Percentiles rank a stretch among this genome's conserved stretches.
Conservation (phyloP, 2,113 vertebrate genomes). For the Paratilapia polleni region DNA sequence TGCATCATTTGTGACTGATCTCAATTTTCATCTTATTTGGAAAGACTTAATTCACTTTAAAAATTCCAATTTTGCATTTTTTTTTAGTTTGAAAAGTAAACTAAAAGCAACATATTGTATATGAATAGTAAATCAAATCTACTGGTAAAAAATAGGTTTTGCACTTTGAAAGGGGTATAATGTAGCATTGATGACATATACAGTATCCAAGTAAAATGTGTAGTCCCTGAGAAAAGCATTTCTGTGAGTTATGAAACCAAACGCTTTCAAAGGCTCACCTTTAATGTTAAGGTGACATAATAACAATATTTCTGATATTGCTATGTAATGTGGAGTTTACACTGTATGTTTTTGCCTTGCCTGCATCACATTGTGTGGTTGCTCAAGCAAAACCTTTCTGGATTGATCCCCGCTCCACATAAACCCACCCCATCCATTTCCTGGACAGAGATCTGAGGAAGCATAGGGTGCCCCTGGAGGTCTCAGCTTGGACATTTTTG, state of each 20-base stretch:
- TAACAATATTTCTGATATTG: background rate
- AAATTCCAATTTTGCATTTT: background rate
- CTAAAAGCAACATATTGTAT: background rate
- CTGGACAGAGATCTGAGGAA: conserved; percentile 78
- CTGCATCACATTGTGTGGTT: conserved; percentile 39
- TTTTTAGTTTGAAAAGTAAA: too few relatives aligned
- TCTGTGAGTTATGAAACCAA: background rate
- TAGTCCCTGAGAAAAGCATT: background rate
- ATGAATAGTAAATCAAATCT: background rate
- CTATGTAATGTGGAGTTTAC: background rate
- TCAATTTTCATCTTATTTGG: background rate
- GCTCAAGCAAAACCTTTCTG: conserved; percentile 20
- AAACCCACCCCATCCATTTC: conserved; percentile 56
- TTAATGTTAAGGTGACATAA: background rate
- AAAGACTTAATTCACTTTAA: background rate
- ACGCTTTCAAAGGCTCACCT: background rate
- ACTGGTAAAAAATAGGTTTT: background rate
- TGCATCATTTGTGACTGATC: background rate
- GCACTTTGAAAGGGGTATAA: background rate
- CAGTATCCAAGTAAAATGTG: background rate
- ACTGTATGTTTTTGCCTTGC: conserved; percentile 33
- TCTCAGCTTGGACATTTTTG: conserved; percentile 77
- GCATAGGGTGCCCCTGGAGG: conserved; percentile 65
- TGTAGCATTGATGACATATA: background rate
- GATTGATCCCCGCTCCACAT: conserved; percentile 53